phyloP scores from a whole-genome alignment of 2,113 vertebrate species.

The Trochalopteron elliotii region DNA sequence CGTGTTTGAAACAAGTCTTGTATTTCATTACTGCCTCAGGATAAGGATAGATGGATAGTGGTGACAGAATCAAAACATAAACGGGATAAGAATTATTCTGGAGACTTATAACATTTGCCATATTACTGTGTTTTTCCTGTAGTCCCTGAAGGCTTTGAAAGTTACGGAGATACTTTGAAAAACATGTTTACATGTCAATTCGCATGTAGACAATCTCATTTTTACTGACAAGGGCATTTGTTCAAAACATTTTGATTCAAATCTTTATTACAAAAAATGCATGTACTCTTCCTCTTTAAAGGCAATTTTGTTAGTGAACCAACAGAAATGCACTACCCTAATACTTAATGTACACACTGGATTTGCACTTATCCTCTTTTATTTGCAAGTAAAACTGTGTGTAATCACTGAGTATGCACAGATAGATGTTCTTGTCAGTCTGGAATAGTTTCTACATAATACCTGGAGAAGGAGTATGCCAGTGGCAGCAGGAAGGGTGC shows the following conservation, averaged over 20 bases:
- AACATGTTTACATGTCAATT: background rate
- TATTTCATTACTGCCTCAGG: conserved; percentile 28
- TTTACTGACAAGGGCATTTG: background rate
- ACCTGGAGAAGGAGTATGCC: background rate
- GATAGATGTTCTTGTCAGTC: background rate
- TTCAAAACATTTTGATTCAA: background rate
- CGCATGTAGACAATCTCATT: background rate
- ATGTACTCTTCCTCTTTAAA: background rate
- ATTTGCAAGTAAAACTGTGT: background rate
- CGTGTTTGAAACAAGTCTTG: background rate
- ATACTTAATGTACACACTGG: background rate
- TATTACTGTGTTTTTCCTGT: conserved; percentile 26
- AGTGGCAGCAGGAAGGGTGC: background rate
- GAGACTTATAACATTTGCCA: background rate
- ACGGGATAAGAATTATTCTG: conserved; percentile 33
- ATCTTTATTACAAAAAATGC: background rate
- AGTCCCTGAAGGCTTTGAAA: background rate
- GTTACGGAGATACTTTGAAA: background rate
- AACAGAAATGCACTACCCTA: background rate
- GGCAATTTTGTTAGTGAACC: background rate
- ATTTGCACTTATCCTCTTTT: background rate
- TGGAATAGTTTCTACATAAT: background rate
- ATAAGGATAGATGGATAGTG: conserved; percentile 6
- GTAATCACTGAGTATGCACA: background rate
- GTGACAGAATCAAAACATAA: conserved; percentile 40